These are phyloP conservation scores for Rhingia campestris DNA, from an alignment of 2,888 invertebrate species.

Conservation along the genomic window DNA sequence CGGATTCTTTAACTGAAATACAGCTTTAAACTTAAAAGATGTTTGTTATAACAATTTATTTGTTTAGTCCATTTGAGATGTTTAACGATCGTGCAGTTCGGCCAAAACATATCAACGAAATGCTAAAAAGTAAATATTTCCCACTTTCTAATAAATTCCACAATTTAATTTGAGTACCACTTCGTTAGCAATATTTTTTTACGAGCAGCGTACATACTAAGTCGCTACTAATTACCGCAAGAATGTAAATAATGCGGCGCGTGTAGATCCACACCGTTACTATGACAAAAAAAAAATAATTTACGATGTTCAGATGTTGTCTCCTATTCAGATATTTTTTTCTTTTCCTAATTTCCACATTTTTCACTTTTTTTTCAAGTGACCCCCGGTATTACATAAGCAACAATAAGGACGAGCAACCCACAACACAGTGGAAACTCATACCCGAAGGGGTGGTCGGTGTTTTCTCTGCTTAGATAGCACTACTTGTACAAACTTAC, in stretches of 20 bases:
- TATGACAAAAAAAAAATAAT: not conserved
- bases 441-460: not conserved
- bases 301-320: not conserved
- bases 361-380: slow-evolving; percentile 25
- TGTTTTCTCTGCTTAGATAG: not conserved
- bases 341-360: slow-evolving; percentile 8
- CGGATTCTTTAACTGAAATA: too few species aligned
- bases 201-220: slow-evolving; percentile 1
- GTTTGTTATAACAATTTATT: too few species aligned
- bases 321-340: not conserved
- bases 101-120: too few species aligned
- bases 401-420: slow-evolving; percentile 23
- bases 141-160: not conserved
- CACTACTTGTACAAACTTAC: slow-evolving; percentile 48
- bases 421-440: slow-evolving; percentile 1
- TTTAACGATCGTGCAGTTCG: too few species aligned
- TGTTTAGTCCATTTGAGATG: too few species aligned
- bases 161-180: not conserved
- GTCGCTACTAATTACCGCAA: slow-evolving; percentile 13
- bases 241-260: slow-evolving; percentile 10
- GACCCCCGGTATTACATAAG: slow-evolving; percentile 45
- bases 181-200: slow-evolving; percentile 2
- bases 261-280: not conserved
- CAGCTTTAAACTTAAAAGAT: too few species aligned
- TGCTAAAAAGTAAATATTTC: too few species aligned